These are phyloP conservation scores for Iphiclides podalirius DNA, from an alignment of 2,888 invertebrate genomes.

Conservation along the genomic window DNA sequence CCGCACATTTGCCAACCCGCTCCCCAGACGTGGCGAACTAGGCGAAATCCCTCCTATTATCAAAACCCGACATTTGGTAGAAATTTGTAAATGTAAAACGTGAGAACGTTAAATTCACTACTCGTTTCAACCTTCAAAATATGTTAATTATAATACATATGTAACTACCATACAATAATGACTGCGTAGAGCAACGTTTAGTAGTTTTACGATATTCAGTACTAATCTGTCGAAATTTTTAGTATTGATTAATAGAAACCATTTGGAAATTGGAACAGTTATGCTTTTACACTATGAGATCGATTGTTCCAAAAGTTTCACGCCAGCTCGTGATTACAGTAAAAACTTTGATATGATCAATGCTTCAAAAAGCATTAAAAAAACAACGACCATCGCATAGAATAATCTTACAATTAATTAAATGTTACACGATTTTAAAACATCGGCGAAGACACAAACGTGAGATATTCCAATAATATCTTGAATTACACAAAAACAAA, in stretches of 20 bases:
- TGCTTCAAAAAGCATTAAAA: no score
- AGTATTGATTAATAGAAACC: background rate
- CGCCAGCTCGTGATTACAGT: background rate
- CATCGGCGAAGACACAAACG: slow-evolving; percentile 1
- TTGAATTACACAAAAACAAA: slow-evolving; percentile 9
- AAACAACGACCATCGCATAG: slow-evolving; percentile 15
- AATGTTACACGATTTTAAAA: background rate
- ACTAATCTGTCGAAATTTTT: background rate
- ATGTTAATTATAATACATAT: slow-evolving; percentile 8
- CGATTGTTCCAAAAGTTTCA: background rate
- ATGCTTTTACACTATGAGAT: no score
- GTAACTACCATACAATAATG: background rate
- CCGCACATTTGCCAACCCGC: no score
- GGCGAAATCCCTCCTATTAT: no score
- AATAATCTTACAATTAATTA: slow-evolving; percentile 12
- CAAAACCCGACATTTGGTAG: no score
- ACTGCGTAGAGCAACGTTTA: no score
- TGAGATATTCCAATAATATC: background rate
- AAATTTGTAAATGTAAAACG: background rate
- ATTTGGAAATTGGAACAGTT: no score
- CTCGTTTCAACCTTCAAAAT: slow-evolving; percentile 8
- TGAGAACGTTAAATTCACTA: background rate
- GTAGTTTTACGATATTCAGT: background rate
- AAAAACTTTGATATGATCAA: no score
- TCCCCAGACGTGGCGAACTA: no score